A percentile compares a stretch with the other conserved stretches of the same genome.
phyloP scores from a whole-genome alignment of 2,797 vertebrate species.

The Poecile montanus region DNA sequence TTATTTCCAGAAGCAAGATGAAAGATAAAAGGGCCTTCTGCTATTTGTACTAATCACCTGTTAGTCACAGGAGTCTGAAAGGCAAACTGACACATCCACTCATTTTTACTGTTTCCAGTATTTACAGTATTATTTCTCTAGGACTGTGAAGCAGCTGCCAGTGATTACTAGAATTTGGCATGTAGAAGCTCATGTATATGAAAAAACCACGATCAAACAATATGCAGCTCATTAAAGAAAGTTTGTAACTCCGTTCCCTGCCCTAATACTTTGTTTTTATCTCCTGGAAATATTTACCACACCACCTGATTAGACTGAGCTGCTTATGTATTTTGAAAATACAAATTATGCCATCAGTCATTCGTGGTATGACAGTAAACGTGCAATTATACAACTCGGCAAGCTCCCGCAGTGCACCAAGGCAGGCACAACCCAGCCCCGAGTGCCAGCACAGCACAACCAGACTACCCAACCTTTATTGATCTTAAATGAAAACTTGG shows the following conservation, averaged over 20 bases:
- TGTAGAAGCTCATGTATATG: slow-evolving; percentile 20
- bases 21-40: background rate
- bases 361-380: slow-evolving; percentile 48
- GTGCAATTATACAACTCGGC: slow-evolving; percentile 62
- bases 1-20: background rate
- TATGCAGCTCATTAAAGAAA: slow-evolving; percentile 55
- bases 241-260: slow-evolving; percentile 43
- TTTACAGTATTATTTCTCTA: slow-evolving; percentile 34
- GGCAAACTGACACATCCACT: slow-evolving; percentile 33
- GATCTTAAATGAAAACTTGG: background rate
- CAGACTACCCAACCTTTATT: background rate
- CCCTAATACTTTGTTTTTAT: slow-evolving; percentile 65
- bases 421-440: background rate
- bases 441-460: background rate
- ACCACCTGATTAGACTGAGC: slow-evolving; percentile 62
- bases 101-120: slow-evolving; percentile 27
- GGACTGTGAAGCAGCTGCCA: slow-evolving; percentile 45
- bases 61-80: slow-evolving; percentile 32
- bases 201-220: slow-evolving; percentile 39
- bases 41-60: background rate
- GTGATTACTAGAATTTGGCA: slow-evolving; percentile 24
- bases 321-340: slow-evolving; percentile 73
- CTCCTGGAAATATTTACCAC: slow-evolving; percentile 64
- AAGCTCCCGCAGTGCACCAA: slow-evolving; percentile 24
- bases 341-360: slow-evolving; percentile 74